Percentiles rank a stretch among this genome's conserved stretches.
phyloP scores from a whole-genome alignment of 2,113 vertebrate genomes.

The Salminus brasiliensis region DNA sequence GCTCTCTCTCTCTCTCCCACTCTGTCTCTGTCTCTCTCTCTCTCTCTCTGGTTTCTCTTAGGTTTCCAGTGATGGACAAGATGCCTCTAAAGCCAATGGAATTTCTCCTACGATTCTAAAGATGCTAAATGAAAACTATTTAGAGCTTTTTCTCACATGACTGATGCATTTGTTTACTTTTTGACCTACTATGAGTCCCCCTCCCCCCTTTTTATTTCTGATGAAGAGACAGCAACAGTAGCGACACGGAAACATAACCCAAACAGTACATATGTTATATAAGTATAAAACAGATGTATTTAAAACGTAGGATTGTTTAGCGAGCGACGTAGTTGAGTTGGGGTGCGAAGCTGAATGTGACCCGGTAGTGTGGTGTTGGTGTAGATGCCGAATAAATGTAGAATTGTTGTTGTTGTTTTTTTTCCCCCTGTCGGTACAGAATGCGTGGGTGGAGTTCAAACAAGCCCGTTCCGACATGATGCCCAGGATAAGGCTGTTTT shows the following conservation, averaged over 20 bases:
- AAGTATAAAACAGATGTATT: conserved; percentile 28
- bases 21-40: conserved; percentile 36
- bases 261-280: conserved; percentile 16
- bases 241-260: no score
- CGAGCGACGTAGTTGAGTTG: neutral
- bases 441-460: neutral
- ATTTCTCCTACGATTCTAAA: neutral
- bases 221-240: neutral
- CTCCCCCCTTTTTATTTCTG: no score
- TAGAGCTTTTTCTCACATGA: neutral
- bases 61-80: conserved; percentile 10
- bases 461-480: neutral
- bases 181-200: neutral
- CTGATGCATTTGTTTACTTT: conserved; percentile 6
- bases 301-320: conserved; percentile 31
- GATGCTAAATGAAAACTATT: neutral
- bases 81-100: neutral
- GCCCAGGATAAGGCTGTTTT: neutral
- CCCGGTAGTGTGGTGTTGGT: neutral
- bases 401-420: neutral
- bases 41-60: conserved; percentile 13
- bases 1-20: conserved; percentile 9
- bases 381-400: neutral
- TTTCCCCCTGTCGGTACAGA: neutral
- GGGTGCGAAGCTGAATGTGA: no score